Percentiles rank a stretch among this genome's conserved stretches.
Conservation (phyloP, 2,888 invertebrate genomes). For the Auanema freiburgensis region DNA sequence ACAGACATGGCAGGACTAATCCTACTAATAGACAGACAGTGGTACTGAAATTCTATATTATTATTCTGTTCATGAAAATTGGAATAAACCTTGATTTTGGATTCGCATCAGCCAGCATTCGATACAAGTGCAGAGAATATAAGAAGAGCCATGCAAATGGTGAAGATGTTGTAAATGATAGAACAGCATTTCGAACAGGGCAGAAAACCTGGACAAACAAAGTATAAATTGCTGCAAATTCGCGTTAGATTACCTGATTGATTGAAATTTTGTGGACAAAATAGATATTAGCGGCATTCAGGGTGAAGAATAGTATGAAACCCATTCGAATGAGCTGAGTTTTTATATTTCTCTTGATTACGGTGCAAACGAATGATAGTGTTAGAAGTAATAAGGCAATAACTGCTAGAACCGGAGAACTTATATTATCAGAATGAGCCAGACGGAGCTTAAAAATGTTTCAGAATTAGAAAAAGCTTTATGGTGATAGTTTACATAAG, state of each 20-base stretch:
- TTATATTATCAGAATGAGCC: constrained; percentile 34
- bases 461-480: not conserved
- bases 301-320: constrained; percentile 52
- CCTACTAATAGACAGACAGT: constrained; percentile 49
- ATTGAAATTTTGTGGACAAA: constrained; percentile 47
- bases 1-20: constrained; percentile 46
- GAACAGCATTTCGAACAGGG: constrained; percentile 52
- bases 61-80: not conserved
- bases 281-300: constrained; percentile 48
- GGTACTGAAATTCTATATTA: constrained; percentile 24
- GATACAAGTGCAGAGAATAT: constrained; percentile 49
- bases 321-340: constrained; percentile 42
- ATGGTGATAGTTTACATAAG: constrained; percentile 15
- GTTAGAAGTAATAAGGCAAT: constrained; percentile 49
- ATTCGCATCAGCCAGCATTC: constrained; percentile 49
- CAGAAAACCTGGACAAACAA: constrained; percentile 45
- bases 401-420: constrained; percentile 44
- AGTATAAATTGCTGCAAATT: constrained; percentile 3
- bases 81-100: constrained; percentile 34
- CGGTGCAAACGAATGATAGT: constrained; percentile 40
- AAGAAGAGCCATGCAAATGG: constrained; percentile 61
- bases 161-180: constrained; percentile 48
- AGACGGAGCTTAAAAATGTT: constrained; percentile 36
- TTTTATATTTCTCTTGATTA: constrained; percentile 33
- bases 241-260: constrained; percentile 33